Percentiles rank a stretch among this genome's conserved stretches.
phyloP scores from a whole-genome alignment of 2,797 vertebrate genomes.

The Falco novaeseelandiae region DNA sequence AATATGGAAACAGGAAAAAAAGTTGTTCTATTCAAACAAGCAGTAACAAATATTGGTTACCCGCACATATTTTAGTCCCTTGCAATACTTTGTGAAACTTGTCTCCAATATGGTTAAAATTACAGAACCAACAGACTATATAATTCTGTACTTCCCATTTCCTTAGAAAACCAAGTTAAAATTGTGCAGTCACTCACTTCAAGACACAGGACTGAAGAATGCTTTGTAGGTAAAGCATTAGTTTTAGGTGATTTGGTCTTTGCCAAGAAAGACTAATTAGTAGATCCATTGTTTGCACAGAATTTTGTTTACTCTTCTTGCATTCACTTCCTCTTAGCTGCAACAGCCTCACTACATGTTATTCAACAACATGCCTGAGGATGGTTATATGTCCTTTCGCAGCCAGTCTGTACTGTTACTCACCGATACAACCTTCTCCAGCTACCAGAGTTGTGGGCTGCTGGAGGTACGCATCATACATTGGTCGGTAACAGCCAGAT shows the following conservation, averaged over 20 bases:
- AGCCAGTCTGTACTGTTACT: neutral
- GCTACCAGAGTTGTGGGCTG: neutral
- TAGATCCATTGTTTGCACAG: neutral
- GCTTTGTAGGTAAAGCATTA: neutral
- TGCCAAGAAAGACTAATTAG: neutral
- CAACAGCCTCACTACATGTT: neutral
- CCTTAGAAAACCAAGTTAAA: neutral
- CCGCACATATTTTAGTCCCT: neutral
- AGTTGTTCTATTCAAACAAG: neutral
- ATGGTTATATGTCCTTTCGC: neutral
- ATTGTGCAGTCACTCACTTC: neutral
- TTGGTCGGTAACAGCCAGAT: neutral
- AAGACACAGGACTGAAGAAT: neutral
- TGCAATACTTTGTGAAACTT: neutral
- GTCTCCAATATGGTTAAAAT: neutral
- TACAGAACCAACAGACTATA: neutral
- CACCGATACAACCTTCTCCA: neutral
- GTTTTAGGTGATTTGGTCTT: neutral
- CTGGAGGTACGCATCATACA: fast-evolving
- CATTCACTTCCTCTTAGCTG: neutral
- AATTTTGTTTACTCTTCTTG: neutral
- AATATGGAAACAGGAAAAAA: neutral
- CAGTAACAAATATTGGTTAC: neutral
- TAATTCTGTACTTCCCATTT: neutral
- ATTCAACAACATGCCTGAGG: neutral